Base-by-base conservation (phyloP, 2,797 vertebrate species). In the Tolypeutes matacus region DNA sequence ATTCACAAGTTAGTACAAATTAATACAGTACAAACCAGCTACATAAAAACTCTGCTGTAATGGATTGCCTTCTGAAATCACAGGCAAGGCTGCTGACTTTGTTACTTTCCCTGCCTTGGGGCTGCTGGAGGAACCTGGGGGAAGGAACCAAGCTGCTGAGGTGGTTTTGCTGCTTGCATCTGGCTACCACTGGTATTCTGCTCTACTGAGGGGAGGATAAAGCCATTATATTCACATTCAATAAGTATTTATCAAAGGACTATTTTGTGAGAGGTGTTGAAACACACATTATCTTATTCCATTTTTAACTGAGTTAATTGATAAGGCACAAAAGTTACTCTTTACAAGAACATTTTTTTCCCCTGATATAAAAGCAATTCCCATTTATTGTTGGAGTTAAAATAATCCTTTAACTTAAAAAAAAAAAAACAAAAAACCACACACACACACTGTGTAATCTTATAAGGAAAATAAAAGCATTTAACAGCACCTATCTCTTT, bases 31-130 rank as follows among this genome's bases (percentile, higher is more conserved):
- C 69, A 65, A 25, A 84, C 67, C 0, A 21, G 51, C 73, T 60
- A 34, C 64, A 51, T 86, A 80, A 95, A 96, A 72, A 89, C 7
- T 15, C 21, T 7, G 29, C 65, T 73, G 29, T 76, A 64, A 89
- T 86, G 64, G 95, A 93, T 83, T 76, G 60, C 81, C 78, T 89
- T 90, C 80, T 95, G 82, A 73, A 89, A 87, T 72, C 90, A 88
- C 53, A 92, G 83, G 62, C 69, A 60, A 94, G 89, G 53, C 84
- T 81, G 73, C 73, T 67, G 93, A 72, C 84, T 85, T 62, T 2
- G 69, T 64, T 60, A 25, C 65, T 84, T 69, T 77, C 60, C 56
- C 78, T 70, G 36, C 82, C 13, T 25, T 20, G 31, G 46, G 49
- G 31, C 42, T 70, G 83, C 85, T 49, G n/a, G 78, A 72, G 73